These are phyloP conservation scores for Anticlea derivata DNA, from an alignment of 2,888 invertebrate genomes.

Conservation along the genomic window DNA sequence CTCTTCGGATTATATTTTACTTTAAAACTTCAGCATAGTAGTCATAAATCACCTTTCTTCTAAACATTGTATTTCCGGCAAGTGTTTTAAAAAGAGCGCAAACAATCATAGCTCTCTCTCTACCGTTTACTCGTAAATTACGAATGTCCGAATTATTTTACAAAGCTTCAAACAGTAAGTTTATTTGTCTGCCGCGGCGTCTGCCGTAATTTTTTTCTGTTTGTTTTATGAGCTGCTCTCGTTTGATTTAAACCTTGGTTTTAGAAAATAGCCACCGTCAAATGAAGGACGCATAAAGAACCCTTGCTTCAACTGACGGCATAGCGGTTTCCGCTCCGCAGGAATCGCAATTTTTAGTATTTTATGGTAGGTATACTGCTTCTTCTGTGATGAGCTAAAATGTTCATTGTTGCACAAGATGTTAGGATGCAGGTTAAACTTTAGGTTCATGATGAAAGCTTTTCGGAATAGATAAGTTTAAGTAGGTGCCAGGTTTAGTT, in stretches of 20 bases:
- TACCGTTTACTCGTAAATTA: background rate
- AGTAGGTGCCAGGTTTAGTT: too few species aligned
- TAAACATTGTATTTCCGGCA: background rate
- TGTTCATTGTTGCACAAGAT: background rate
- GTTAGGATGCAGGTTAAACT: background rate
- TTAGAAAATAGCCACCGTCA: background rate
- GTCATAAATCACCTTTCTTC: background rate
- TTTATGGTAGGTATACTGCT: background rate
- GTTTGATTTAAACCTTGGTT: background rate
- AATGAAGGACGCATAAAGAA: background rate
- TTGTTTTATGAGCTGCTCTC: constrained; percentile 11
- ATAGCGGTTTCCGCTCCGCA: too few species aligned
- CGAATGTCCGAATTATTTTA: constrained; percentile 7
- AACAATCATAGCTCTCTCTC: constrained; percentile 3
- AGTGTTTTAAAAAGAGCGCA: constrained; percentile 2
- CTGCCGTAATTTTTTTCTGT: background rate
- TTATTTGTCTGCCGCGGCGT: constrained; percentile 11
- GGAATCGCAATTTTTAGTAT: too few species aligned
- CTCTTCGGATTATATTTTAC: background rate
- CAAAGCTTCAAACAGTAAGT: background rate
- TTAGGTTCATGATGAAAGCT: too few species aligned
- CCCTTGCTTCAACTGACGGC: too few species aligned
- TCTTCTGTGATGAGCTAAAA: background rate
- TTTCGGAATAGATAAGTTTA: too few species aligned
- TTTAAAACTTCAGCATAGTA: background rate